phyloP scores from a whole-genome alignment of 2,888 invertebrate species.

The Gandaritis pyraliata region DNA sequence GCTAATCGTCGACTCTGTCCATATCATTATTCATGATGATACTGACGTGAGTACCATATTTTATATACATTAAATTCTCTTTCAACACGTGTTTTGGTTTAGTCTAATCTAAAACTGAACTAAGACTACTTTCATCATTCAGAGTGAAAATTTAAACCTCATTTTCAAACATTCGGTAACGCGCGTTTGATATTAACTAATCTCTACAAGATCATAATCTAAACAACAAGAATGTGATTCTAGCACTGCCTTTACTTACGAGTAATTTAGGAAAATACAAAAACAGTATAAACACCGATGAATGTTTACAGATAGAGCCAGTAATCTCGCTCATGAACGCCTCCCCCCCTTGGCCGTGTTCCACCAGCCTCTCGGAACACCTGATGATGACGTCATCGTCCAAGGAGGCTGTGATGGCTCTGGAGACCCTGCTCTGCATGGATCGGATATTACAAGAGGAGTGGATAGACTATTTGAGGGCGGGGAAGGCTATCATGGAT shows the following conservation, averaged over 20 bases:
- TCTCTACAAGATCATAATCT: too few species aligned
- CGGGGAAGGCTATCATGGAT: constrained; percentile 50
- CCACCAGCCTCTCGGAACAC: constrained; percentile 64
- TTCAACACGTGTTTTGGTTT: too few species aligned
- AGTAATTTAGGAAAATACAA: too few species aligned
- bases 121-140: too few species aligned
- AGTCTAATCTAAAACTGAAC: too few species aligned
- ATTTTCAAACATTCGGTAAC: too few species aligned
- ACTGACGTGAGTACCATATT: constrained; percentile 60
- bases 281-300: too few species aligned
- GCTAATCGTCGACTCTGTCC: constrained; percentile 57
- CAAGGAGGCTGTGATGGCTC: constrained; percentile 62
- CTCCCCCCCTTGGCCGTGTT: constrained; percentile 80
- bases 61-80: too few species aligned
- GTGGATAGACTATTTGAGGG: constrained; percentile 67
- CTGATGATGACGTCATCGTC: constrained; percentile 58
- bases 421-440: constrained; percentile 78
- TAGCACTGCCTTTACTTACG: too few species aligned
- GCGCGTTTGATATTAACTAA: too few species aligned
- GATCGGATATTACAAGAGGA: constrained; percentile 66
- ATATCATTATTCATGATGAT: constrained; percentile 56
- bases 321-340: constrained; percentile 70
- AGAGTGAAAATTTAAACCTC: too few species aligned
- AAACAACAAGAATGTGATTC: not conserved
- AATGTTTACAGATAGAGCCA: constrained; percentile 61